Evolutionary conservation across 2,113 vertebrate species (phyloP).

Genomic region (Chaetodon trifascialis): DNA sequence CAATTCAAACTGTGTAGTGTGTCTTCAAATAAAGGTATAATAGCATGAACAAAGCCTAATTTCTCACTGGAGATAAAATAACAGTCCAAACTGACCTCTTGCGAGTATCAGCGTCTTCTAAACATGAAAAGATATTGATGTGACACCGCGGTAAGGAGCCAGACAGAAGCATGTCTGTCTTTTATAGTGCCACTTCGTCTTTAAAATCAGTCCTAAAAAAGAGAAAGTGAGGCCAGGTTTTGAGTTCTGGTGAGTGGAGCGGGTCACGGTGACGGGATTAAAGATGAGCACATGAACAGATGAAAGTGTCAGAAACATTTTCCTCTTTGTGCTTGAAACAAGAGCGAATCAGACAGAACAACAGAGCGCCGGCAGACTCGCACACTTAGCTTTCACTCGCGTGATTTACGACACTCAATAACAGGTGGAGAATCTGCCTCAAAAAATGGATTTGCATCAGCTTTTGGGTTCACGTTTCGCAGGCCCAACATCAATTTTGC

Average conservation of each 20-base stretch:
- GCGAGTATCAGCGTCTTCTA: neutral
- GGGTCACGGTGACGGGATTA: conserved; percentile 13
- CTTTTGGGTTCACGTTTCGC: conserved; percentile 58
- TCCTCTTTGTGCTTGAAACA: neutral
- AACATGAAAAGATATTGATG: neutral
- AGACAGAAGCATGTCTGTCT: neutral
- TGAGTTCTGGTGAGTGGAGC: neutral
- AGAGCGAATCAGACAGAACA: conserved; percentile 8
- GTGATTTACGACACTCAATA: conserved; percentile 58
- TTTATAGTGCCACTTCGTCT: neutral
- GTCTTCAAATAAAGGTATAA: neutral
- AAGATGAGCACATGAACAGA: conserved; percentile 12
- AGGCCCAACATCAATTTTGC: conserved; percentile 64
- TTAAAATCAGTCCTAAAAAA: conserved; percentile 4
- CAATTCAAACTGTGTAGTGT: neutral
- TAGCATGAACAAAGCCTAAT: too few relatives aligned
- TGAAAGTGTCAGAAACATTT: conserved; percentile 7
- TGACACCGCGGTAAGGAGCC: neutral
- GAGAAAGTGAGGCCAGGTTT: neutral
- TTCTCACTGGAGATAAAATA: neutral
- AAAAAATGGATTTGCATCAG: conserved; percentile 55
- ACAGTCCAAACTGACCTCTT: neutral
- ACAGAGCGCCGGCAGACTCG: neutral
- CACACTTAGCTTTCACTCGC: conserved; percentile 27
- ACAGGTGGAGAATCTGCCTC: conserved; percentile 30